Base-by-base conservation (phyloP, 2,797 vertebrate species). In the Hippoglossus hippoglossus region DNA sequence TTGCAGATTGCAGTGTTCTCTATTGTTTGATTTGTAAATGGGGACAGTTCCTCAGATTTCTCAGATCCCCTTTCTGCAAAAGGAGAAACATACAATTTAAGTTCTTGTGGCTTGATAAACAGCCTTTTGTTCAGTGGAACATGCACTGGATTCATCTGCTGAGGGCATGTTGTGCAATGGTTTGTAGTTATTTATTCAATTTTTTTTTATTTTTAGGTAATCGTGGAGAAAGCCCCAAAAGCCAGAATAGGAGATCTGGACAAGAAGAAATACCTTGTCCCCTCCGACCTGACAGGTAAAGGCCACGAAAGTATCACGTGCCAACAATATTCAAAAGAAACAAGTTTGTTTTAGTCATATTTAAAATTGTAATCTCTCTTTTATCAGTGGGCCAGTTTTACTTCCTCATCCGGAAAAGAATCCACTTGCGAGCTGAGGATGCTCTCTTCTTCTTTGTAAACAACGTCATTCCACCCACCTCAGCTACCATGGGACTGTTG, bases 361-460 rank as follows among this genome's bases (percentile, higher is more conserved):
- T 3, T 81, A n/a, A 21, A 28, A 36, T 34, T 2, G 0, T 28
- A 0, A 13, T 5, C 2, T 60, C 2, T 41, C 22, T 57, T 69
- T 71, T 62, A 36, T 54, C 52, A 97, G 97, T 98, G 85, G 96
- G 97, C 52, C 97, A 98, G 92, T 97, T 98, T 89, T 98, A 97
- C 91, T 97, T 98, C 92, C 95, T 98, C 82, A 98, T 98, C 89
- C 95, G 97, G 79, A 98, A 98, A 93, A 93, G 96, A 91, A 98
- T 98, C 92, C 96, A 97, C 88, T 94, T 97, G 81, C 91, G 96
- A 85, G 97, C 97, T 6, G 97, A 98, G 80, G 97, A 98, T 36
- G 97, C 97, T 10, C 95, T 98, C 63, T 97, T 98, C 94, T 98
- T 98, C 93, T 98, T 98, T 83, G 97, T 98, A 91, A 98, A 98